Base-by-base conservation (phyloP, 2,113 vertebrate genomes). In the Corydoras sp. region DNA sequence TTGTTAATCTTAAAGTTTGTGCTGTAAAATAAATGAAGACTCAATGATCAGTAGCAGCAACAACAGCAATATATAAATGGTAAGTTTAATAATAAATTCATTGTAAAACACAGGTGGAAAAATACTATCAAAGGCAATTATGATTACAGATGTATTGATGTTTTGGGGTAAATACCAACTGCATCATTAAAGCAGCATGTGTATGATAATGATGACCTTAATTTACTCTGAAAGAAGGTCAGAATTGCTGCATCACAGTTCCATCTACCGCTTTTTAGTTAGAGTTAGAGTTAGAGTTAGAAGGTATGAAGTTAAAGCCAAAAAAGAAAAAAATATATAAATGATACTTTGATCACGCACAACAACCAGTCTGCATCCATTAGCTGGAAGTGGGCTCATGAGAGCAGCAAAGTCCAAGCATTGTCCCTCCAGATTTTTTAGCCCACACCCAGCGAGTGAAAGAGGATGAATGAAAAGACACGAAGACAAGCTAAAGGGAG, bases 341-440 rank as follows among this genome's bases (percentile, higher is more conserved):
- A 74, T 62, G 72, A 55, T 61, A 50, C 72, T 73, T 68, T 62
- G 72, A 68, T 74, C 72, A 55, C 32, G 13, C 31, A 55, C 30
- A 62, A 51, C 59, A 58, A 74, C 50, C 59, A 74, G 31, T 65
- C 64, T 11, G 30, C n/a, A 62, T 74, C 72, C 65, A 68, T 62
- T 74, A 68, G 58, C 58, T 74, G 50, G 65, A 56, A 74, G 65
- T 67, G 56, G 50, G 15, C 18, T 55, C 35, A 18, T 5, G 59
- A 68, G 59, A 68, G 51, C 55, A n/a, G 53, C 65, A 68, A 68
- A 62, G 65, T 18, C 61, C 5, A 51, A 62, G 30, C 51, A 43
- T 2, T 32, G 18, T 62, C 63, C 48, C 58, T 62, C 53, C 13
- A 68, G 65, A 68, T 13, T 60, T 43, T 50, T 68, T 61, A 68